These are phyloP conservation scores for Myrmophylax atrothorax DNA, from an alignment of 2,113 vertebrate genomes.

Conservation along the genomic window DNA sequence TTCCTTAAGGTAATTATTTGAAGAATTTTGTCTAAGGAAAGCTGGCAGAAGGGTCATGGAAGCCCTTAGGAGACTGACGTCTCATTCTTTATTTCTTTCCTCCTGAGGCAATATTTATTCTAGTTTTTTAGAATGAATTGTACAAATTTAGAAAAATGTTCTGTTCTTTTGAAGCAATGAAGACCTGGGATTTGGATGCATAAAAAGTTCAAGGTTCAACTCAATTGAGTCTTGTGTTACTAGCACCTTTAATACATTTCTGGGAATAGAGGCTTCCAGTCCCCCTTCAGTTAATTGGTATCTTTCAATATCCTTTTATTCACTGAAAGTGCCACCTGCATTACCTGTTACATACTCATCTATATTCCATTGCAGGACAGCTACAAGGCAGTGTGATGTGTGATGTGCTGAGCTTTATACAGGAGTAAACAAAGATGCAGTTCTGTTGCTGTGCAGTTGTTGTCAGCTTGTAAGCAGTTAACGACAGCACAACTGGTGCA, in stretches of 20 bases:
- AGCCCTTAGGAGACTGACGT: not conserved
- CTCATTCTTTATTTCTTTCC: not conserved
- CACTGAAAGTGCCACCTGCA: not conserved
- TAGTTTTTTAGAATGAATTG: not conserved
- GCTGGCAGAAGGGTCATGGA: not conserved
- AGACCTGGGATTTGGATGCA: not conserved
- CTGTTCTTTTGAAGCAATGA: not conserved
- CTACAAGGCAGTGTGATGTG: not conserved
- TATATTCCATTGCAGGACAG: not conserved
- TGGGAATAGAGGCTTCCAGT: not conserved
- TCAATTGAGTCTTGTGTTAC: not conserved
- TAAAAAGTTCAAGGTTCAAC: not conserved
- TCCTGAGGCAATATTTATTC: not conserved
- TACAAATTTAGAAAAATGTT: not conserved
- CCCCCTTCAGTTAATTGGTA: not conserved
- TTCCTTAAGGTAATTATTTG: not conserved
- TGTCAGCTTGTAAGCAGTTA: not conserved
- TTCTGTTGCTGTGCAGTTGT: not conserved
- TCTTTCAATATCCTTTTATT: not conserved
- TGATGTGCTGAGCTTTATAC: not conserved
- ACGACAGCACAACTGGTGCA: not conserved
- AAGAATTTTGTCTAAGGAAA: not conserved
- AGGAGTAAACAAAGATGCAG: not conserved
- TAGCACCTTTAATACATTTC: not conserved
- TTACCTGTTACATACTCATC: not conserved